These are phyloP conservation scores for Epirrita christyi DNA, from an alignment of 2,888 invertebrate genomes.

Conservation along the genomic window DNA sequence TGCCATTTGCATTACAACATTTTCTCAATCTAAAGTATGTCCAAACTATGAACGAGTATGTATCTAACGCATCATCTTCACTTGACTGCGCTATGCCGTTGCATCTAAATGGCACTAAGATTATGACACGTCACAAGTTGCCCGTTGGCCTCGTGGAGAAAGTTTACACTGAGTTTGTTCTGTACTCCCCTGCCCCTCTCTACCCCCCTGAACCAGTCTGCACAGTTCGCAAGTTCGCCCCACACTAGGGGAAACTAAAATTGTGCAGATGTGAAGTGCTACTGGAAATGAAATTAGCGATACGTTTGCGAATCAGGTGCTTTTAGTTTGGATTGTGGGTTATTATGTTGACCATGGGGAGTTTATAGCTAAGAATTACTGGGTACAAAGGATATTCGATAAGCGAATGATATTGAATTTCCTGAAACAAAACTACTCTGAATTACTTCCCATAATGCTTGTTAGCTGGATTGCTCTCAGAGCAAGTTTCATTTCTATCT, in stretches of 20 bases:
- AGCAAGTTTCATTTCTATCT: constrained; percentile 7
- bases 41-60: not conserved
- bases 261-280: constrained; percentile 46
- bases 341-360: not conserved
- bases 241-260: constrained; percentile 50
- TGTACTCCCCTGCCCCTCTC: constrained; percentile 24
- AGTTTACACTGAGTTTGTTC: constrained; percentile 62
- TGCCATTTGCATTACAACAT: no score
- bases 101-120: constrained; percentile 53
- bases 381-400: no score
- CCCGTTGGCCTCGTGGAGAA: constrained; percentile 63
- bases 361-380: no score
- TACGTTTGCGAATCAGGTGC: constrained; percentile 16
- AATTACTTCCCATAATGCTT: constrained; percentile 1
- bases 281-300: constrained; percentile 43
- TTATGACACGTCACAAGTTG: constrained; percentile 69
- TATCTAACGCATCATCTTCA: constrained; percentile 20
- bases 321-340: constrained; percentile 16
- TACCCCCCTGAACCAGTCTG: constrained; percentile 52
- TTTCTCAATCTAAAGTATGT: no score
- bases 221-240: constrained; percentile 61
- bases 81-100: constrained; percentile 27
- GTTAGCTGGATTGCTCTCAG: constrained; percentile 1
- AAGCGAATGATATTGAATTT: not conserved
- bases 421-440: no score